phyloP scores from a whole-genome alignment of 2,797 vertebrate genomes.

The Gambusia yucatana region DNA sequence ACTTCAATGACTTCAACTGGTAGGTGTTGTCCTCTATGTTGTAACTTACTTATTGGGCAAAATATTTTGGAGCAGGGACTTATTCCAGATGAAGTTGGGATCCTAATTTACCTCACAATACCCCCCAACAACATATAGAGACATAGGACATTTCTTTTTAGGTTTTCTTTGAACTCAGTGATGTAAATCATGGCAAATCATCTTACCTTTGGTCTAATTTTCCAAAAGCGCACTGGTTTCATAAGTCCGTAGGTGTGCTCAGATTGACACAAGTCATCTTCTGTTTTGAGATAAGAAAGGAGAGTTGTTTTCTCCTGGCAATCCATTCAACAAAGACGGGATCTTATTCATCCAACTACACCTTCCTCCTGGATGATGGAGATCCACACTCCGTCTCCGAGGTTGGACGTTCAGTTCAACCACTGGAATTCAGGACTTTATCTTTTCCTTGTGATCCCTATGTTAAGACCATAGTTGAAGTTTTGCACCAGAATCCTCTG shows the following conservation, averaged over 20 bases:
- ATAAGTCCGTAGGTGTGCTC: neutral
- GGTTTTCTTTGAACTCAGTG: neutral
- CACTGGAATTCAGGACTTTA: neutral
- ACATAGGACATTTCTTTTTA: neutral
- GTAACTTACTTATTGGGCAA: neutral
- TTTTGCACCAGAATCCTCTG: too few species aligned
- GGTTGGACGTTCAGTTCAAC: neutral
- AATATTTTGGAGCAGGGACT: neutral
- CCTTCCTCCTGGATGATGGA: neutral
- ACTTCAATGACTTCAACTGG: conserved; percentile 98
- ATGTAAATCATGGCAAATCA: neutral
- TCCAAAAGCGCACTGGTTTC: neutral
- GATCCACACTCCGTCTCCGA: neutral
- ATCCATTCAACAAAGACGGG: neutral
- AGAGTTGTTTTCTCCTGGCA: neutral
- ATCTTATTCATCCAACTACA: neutral
- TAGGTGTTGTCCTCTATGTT: conserved; percentile 73
- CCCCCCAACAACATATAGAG: neutral
- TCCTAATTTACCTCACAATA: neutral
- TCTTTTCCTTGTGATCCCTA: neutral
- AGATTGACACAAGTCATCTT: neutral
- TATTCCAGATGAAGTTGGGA: neutral
- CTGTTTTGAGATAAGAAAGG: neutral
- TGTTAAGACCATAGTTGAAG: neutral
- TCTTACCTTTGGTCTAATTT: neutral